A percentile compares a stretch with the other conserved stretches of the same genome.
Evolutionary conservation across 2,888 invertebrate genomes (phyloP).

Genomic region (Metalampra italica): DNA sequence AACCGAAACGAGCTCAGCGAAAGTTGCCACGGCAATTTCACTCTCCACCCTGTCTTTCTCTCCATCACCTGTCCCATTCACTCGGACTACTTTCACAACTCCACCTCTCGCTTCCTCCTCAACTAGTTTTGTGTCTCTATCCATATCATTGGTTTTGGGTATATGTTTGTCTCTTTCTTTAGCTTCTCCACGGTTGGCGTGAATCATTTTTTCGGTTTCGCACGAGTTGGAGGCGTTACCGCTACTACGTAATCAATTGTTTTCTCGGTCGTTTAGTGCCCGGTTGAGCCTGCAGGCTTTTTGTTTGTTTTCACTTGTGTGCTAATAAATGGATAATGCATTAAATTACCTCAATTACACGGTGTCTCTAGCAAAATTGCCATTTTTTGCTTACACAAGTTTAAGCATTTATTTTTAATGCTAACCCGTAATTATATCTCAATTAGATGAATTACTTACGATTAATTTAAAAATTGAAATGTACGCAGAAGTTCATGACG

Average conservation of each 20-base stretch:
- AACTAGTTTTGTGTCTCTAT: constrained; percentile 39
- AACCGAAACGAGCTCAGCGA: constrained; percentile 73
- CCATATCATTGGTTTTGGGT: constrained; percentile 27
- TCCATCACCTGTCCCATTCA: constrained; percentile 43
- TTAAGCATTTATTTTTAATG: neutral
- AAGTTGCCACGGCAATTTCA: constrained; percentile 73
- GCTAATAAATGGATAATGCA: constrained; percentile 6
- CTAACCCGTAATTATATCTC: constrained; percentile 5
- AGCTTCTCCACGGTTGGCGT: constrained; percentile 53
- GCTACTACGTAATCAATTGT: constrained; percentile 62
- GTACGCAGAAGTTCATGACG: neutral
- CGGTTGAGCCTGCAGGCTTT: constrained; percentile 28
- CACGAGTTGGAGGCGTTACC: constrained; percentile 58
- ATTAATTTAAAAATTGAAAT: constrained; percentile 1
- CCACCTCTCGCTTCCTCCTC: constrained; percentile 35
- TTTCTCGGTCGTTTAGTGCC: constrained; percentile 42
- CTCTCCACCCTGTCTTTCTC: constrained; percentile 65
- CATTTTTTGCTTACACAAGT: constrained; percentile 1
- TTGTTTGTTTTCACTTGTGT: constrained; percentile 20
- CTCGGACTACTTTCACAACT: constrained; percentile 20
- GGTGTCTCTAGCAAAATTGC: constrained; percentile 10
- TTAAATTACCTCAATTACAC: constrained; percentile 18
- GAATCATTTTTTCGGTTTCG: constrained; percentile 60
- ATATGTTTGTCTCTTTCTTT: constrained; percentile 45
- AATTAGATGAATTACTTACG: constrained; percentile 6